Evolutionary conservation across 1,140 invertebrate species (phyloP).

Genomic region (Spodoptera litura): DNA sequence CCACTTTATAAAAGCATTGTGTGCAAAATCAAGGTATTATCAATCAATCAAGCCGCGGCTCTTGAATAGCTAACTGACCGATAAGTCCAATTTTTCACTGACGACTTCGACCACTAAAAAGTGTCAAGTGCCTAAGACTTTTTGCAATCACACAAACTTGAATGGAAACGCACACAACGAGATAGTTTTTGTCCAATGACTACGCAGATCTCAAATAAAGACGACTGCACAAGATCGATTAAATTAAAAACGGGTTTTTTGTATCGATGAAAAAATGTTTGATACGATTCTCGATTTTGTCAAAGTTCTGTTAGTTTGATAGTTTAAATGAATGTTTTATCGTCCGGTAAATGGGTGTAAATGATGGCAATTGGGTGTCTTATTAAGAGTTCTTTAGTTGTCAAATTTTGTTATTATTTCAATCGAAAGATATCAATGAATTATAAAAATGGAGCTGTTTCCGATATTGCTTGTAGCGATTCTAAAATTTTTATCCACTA

Average conservation of each 20-base stretch:
- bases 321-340: constrained; percentile 18
- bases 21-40: constrained; percentile 27
- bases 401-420: too few relatives aligned
- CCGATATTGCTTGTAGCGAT: too few relatives aligned
- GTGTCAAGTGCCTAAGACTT: constrained; percentile 26
- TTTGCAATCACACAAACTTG: constrained; percentile 10
- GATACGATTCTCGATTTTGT: constrained; percentile 5
- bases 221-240: constrained; percentile 23
- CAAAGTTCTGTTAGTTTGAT: neutral
- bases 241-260: constrained; percentile 32
- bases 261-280: constrained; percentile 25
- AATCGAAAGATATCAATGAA: too few relatives aligned
- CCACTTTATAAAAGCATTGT: constrained; percentile 30
- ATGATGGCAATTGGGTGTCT: neutral
- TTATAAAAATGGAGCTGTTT: too few relatives aligned
- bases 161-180: constrained; percentile 30
- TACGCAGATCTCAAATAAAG: constrained; percentile 24
- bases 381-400: neutral
- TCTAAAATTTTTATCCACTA: too few relatives aligned
- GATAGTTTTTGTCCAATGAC: constrained; percentile 16
- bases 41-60: constrained; percentile 7
- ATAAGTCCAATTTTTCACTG: constrained; percentile 19
- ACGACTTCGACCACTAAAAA: neutral
- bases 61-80: constrained; percentile 27
- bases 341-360: neutral